Base-by-base conservation (phyloP, 2,797 vertebrate genomes). In the Tokudaia tokunoshimensis region DNA sequence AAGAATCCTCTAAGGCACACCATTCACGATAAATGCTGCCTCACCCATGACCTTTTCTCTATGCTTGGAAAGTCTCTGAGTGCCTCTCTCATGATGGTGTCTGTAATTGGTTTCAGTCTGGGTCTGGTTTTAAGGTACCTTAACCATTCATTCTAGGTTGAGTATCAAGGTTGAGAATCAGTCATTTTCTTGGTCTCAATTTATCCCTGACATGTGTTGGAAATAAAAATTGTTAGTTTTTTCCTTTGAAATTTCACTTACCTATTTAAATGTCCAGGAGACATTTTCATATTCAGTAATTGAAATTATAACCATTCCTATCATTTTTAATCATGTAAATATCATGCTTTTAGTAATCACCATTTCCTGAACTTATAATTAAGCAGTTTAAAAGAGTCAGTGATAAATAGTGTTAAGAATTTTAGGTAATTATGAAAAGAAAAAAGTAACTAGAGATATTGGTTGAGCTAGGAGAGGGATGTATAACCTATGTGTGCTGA, bases 51-150 rank as follows among this genome's bases (percentile, higher is more conserved):
- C 50, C 57, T 65, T 44, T 59, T 8, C 65, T 59, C 29, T 20
- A 6, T 41, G 57, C 19, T 50, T 78, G 67, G 26, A 79, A 79
- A 29, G 55, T 41, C 41, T 80, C 84, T 6, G 0, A 96, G 74
- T 24, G 5, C 4, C 65, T 93, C 44, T 94, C 44, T 92, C 55
- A 0, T 17, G 44, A 19, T 29, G 17, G 37, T 10, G 24, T 44
- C 47, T 47, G 9, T 72, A 81, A 96, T 22, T 83, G 92, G 88
- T 94, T 97, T 74, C 78, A 2, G 29, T 37, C 61, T 61, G 12
- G 20, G 17, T 44, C 76, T 87, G 83, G 24, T 44, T 92, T 78
- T 26, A 19, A 52, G 4, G 52, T 1, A 8, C 19, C 34, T 1
- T 4, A 55, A 55, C 31, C 55, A 50, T 85, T 44, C 61, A 61